phyloP scores from a whole-genome alignment of 2,888 invertebrate genomes.

The Dysmachus trigonus region DNA sequence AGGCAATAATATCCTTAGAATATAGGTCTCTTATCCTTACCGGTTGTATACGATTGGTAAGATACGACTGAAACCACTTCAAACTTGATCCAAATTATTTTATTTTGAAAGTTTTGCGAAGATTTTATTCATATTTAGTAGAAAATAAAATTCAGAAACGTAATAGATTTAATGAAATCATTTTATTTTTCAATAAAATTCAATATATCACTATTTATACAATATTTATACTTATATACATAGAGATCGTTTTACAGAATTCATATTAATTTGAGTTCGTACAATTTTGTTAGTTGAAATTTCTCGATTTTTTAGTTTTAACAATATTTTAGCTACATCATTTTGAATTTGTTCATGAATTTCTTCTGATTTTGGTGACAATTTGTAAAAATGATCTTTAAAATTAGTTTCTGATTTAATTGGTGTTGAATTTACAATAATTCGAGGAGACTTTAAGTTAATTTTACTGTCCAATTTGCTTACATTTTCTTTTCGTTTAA shows the following conservation, averaged over 20 bases:
- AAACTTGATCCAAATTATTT: too few relatives aligned
- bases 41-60: too few relatives aligned
- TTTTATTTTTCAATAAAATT: too few relatives aligned
- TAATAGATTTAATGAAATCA: too few relatives aligned
- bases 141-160: too few relatives aligned
- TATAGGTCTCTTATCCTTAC: too few relatives aligned
- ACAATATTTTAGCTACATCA: not conserved
- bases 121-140: too few relatives aligned
- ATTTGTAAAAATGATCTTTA: not conserved
- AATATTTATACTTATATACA: not conserved
- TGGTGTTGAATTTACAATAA: not conserved
- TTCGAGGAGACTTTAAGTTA: not conserved
- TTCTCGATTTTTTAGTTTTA: not conserved
- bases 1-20: too few relatives aligned
- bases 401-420: not conserved
- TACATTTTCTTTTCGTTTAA: not conserved
- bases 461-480: not conserved
- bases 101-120: too few relatives aligned
- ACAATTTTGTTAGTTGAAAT: not conserved
- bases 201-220: too few relatives aligned
- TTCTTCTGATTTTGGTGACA: not conserved
- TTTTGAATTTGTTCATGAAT: not conserved
- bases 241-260: not conserved
- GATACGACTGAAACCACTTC: too few relatives aligned
- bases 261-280: not conserved